These are phyloP conservation scores for Gobio occitaniae DNA, from an alignment of 2,797 vertebrate species.

Conservation along the genomic window DNA sequence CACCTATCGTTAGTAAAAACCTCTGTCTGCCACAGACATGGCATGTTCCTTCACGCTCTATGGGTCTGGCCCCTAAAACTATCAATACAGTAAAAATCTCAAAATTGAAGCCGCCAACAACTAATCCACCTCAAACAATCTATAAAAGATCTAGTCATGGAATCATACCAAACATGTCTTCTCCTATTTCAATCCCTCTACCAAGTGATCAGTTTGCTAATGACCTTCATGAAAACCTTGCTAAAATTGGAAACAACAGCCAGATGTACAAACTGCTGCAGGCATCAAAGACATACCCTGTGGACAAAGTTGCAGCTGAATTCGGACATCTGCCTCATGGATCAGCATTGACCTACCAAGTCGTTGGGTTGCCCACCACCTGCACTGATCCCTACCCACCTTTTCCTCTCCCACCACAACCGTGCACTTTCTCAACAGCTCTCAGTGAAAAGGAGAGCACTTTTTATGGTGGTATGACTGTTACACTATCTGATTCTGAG, in stretches of 20 bases:
- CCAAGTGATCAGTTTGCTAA: too few species aligned
- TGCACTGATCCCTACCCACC: too few species aligned
- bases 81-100: not conserved
- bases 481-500: slow-evolving; percentile 9
- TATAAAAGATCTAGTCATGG: not conserved
- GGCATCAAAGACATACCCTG: too few species aligned
- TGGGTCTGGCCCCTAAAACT: slow-evolving; percentile 10
- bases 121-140: not conserved
- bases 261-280: too few species aligned
- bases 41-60: slow-evolving; percentile 10
- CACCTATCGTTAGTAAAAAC: slow-evolving; percentile 14
- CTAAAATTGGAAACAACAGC: too few species aligned
- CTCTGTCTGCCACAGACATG: slow-evolving; percentile 38
- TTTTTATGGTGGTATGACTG: slow-evolving; percentile 28
- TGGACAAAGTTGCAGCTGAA: too few species aligned
- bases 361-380: too few species aligned
- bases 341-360: too few species aligned
- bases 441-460: slow-evolving; percentile 23
- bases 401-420: too few species aligned
- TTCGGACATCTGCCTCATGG: too few species aligned
- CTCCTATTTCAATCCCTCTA: too few species aligned
- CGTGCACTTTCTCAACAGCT: slow-evolving; percentile 4
- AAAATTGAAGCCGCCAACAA: slow-evolving; percentile 12
- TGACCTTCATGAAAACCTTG: too few species aligned
- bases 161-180: not conserved